phyloP scores from a whole-genome alignment of 1,140 invertebrate genomes.

The Delia radicum region DNA sequence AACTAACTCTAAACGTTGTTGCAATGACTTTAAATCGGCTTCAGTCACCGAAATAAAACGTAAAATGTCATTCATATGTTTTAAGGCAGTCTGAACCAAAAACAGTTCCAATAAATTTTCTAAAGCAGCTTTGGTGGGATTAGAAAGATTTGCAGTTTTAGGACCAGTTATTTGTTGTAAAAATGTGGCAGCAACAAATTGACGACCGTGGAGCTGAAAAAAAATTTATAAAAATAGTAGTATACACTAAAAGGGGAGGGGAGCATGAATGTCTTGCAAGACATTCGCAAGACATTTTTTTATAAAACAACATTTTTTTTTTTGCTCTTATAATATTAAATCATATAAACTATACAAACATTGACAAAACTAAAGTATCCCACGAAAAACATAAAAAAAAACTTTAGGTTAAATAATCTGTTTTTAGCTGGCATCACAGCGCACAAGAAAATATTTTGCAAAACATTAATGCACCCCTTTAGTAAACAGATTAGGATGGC shows the following conservation, averaged over 20 bases:
- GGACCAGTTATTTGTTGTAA: constrained; percentile 58
- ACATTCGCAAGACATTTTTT: too few species aligned
- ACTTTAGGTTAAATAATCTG: background rate
- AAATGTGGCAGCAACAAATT: constrained; percentile 69
- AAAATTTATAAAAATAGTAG: too few species aligned
- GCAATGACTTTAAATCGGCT: constrained; percentile 65
- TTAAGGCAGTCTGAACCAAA: constrained; percentile 71
- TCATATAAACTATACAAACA: background rate
- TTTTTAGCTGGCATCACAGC: too few species aligned
- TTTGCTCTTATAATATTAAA: too few species aligned
- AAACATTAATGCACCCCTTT: too few species aligned
- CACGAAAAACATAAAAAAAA: background rate
- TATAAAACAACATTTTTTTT: too few species aligned
- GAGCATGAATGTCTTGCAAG: too few species aligned
- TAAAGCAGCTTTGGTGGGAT: constrained; percentile 63
- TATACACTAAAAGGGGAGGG: too few species aligned
- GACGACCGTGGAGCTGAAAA: constrained; percentile 67
- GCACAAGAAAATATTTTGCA: too few species aligned
- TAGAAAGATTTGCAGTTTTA: constrained; percentile 50
- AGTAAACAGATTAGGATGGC: too few species aligned
- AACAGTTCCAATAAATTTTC: constrained; percentile 75
- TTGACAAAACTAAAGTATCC: too few species aligned
- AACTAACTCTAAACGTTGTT: constrained; percentile 68
- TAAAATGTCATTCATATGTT: constrained; percentile 70
- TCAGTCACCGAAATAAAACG: constrained; percentile 66